Base-by-base conservation (phyloP, 2,797 vertebrate species). In the Nannoperca australis region DNA sequence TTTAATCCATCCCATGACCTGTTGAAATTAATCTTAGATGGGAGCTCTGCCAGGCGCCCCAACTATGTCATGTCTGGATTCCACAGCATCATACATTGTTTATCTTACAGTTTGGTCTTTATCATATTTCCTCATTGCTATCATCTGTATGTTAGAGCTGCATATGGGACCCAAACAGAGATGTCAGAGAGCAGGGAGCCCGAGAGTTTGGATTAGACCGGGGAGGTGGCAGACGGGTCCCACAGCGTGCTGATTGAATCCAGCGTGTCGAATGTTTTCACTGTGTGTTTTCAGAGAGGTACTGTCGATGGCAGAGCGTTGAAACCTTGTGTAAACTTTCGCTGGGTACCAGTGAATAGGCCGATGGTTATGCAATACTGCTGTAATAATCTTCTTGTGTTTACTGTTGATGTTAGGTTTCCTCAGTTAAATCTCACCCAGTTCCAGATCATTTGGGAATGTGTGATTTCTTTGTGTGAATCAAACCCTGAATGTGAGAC, bases 321-420 rank as follows among this genome's bases (percentile, higher is more conserved):
- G 66, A 76, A 70, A 36, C 47, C 66, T 51, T 71, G 69, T 62
- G 55, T 72, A 73, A 70, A 81, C 45, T 4, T 45, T 58, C 3
- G 5, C 49, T 22, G 68, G 9, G n/a, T 70, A 40, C 76, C 62
- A 76, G 63, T 30, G 18, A 74, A 70, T n/a, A 66, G 32, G 15
- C 70, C 2, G 59, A 49, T 51, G 61, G 70, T 90, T 84, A 84
- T 76, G 81, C 87, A 75, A 85, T 61, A 30, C 54, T 61, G 65
- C 74, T 55, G 64, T 77, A 78, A 82, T 76, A 51, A 68, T 81
- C 67, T 62, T 30, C 67, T 18, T 32, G 17, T 51, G 20, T 73
- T 69, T 51, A n/a, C 49, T 68, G 45, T 66, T 51, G 9, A 32
- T 44, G 30, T 63, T 38, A 1, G 18, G 22, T 36, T 78, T 78